Conservation (phyloP, 64 coral and sea anemone species). For the Porites australiensis region DNA sequence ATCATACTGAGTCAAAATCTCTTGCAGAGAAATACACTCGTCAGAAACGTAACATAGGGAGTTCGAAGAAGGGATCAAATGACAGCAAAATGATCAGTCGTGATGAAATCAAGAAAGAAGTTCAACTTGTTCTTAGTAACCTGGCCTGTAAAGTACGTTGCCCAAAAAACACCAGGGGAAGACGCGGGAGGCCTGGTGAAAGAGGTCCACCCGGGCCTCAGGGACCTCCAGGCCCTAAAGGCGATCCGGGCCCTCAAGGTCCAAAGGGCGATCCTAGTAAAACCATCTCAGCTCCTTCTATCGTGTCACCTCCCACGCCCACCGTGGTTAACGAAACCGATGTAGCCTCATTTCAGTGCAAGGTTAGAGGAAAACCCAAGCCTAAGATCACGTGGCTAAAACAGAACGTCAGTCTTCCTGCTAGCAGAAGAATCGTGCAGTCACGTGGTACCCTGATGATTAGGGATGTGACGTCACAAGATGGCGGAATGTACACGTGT, state of each 20-base stretch:
- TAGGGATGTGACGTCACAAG: not conserved
- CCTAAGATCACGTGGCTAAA: slow-evolving; percentile 30
- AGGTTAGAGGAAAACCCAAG: slow-evolving; percentile 26
- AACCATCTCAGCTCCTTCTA: slow-evolving; percentile 28
- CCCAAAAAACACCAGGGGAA: slow-evolving; percentile 21
- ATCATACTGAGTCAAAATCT: too few relatives aligned
- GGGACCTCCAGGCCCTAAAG: slow-evolving; percentile 20
- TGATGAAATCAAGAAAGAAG: not conserved
- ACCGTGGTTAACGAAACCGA: slow-evolving; percentile 36
- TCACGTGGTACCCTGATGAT: slow-evolving; percentile 30
- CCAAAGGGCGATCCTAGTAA: slow-evolving; percentile 50
- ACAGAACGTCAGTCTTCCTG: not conserved
- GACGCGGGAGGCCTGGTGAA: slow-evolving; percentile 19
- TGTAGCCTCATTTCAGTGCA: slow-evolving; percentile 40
- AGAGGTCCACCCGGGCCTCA: slow-evolving; percentile 9
- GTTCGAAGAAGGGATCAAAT: not conserved
- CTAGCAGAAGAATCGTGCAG: not conserved
- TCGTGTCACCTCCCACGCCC: slow-evolving; percentile 8
- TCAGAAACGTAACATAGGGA: not conserved
- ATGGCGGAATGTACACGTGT: slow-evolving; percentile 39
- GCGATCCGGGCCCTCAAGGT: slow-evolving; percentile 35
- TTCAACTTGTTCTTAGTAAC: slow-evolving; percentile 27
- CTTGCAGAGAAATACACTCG: not conserved
- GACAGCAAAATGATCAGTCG: not conserved
- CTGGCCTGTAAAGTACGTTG: slow-evolving; percentile 27